A percentile compares a stretch with the other conserved stretches of the same genome.
phyloP scores from a whole-genome alignment of 2,888 invertebrate genomes.

The Drosophila paranaensis region DNA sequence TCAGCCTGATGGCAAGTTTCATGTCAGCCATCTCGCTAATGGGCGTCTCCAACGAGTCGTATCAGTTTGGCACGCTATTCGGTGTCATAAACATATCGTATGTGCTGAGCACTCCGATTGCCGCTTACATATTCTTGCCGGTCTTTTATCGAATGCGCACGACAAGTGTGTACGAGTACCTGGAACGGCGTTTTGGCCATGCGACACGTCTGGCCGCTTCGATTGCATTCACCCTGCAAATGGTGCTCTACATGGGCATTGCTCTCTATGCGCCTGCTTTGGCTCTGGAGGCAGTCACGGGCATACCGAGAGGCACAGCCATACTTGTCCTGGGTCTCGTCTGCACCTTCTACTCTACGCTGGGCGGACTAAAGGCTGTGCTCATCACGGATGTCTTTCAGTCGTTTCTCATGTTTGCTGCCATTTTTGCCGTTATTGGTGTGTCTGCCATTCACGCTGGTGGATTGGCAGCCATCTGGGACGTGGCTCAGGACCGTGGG shows the following conservation, averaged over 20 bases:
- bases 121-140: conserved; percentile 91
- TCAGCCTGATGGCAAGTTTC: conserved; percentile 96
- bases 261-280: conserved; percentile 98
- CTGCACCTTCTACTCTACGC: conserved; percentile 94
- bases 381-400: conserved; percentile 94
- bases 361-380: conserved; percentile 96
- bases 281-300: conserved; percentile 94
- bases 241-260: conserved; percentile 96
- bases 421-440: conserved; percentile 91
- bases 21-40: conserved; percentile 95
- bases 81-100: conserved; percentile 91
- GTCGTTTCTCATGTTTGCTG: conserved; percentile 93
- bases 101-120: conserved; percentile 91
- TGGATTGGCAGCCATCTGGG: conserved; percentile 90
- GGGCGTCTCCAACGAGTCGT: conserved; percentile 95
- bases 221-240: conserved; percentile 93
- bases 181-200: conserved; percentile 94
- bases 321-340: conserved; percentile 89
- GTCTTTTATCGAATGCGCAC: conserved; percentile 93
- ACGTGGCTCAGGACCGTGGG: conserved; percentile 88
- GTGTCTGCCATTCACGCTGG: conserved; percentile 89
- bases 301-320: conserved; percentile 89
- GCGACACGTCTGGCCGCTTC: conserved; percentile 91
- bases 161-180: conserved; percentile 96
- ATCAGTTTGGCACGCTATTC: conserved; percentile 92